phyloP scores from a whole-genome alignment of 2,888 invertebrate genomes.

The Metellina segmentata region DNA sequence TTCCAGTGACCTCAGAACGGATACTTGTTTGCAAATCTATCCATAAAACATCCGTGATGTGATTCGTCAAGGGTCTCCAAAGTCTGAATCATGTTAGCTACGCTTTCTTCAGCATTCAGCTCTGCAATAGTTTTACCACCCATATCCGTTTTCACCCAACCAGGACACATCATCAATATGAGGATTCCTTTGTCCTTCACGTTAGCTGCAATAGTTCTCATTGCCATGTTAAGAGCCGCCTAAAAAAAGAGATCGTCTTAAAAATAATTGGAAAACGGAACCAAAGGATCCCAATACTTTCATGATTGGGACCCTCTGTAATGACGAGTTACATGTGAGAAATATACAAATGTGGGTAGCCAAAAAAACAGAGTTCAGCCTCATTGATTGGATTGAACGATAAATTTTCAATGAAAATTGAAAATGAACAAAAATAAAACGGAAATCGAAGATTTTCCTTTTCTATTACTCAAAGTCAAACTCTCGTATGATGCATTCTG shows the following conservation, averaged over 20 bases:
- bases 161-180: slow-evolving; percentile 69
- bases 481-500: too few species aligned
- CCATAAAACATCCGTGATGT: slow-evolving; percentile 46
- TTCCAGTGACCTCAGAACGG: slow-evolving; percentile 7
- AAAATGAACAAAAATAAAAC: too few species aligned
- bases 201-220: slow-evolving; percentile 26
- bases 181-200: slow-evolving; percentile 63
- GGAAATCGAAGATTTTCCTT: too few species aligned
- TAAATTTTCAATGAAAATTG: too few species aligned
- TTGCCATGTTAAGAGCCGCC: slow-evolving; percentile 70
- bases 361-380: too few species aligned
- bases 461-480: too few species aligned
- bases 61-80: slow-evolving; percentile 33
- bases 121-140: slow-evolving; percentile 24
- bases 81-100: slow-evolving; percentile 45
- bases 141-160: slow-evolving; percentile 76
- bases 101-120: slow-evolving; percentile 47
- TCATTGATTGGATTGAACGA: too few species aligned
- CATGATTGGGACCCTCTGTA: too few species aligned
- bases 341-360: too few species aligned
- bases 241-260: background rate
- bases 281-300: too few species aligned
- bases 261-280: background rate
- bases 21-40: slow-evolving; percentile 45
- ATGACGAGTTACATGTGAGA: too few species aligned